A percentile compares a stretch with the other conserved stretches of the same genome.
phyloP scores from a whole-genome alignment of 2,113 vertebrate species.

The Hipposideros armiger region DNA sequence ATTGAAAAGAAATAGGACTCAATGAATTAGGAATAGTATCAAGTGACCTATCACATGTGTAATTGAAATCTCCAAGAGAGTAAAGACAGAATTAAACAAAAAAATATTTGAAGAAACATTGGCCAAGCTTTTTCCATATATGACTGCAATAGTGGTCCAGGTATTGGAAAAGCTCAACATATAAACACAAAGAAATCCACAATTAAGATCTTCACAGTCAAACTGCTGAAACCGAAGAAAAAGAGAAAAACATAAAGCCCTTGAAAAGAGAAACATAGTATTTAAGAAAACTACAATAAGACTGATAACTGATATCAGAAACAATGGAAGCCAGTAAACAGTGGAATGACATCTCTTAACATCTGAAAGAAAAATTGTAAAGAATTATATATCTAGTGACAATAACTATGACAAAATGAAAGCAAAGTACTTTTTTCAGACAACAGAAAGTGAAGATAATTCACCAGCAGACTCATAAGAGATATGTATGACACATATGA shows the following conservation, averaged over 20 bases:
- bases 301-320: neutral
- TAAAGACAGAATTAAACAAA: neutral
- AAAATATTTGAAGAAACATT: neutral
- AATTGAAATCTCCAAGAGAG: neutral
- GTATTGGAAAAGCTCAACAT: neutral
- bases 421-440: neutral
- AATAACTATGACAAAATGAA: constrained; percentile 16
- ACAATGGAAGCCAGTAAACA: neutral
- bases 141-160: neutral
- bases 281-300: neutral
- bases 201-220: neutral
- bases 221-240: neutral
- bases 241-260: neutral
- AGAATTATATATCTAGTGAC: neutral
- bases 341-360: neutral
- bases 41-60: neutral
- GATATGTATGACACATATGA: neutral
- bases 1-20: neutral
- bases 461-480: neutral
- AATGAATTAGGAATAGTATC: neutral
- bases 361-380: neutral
- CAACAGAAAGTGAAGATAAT: neutral
- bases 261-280: neutral
- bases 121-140: neutral
- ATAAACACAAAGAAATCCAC: neutral